Evolutionary conservation across 2,888 invertebrate species (phyloP).

Genomic region (Papilio protenor): DNA sequence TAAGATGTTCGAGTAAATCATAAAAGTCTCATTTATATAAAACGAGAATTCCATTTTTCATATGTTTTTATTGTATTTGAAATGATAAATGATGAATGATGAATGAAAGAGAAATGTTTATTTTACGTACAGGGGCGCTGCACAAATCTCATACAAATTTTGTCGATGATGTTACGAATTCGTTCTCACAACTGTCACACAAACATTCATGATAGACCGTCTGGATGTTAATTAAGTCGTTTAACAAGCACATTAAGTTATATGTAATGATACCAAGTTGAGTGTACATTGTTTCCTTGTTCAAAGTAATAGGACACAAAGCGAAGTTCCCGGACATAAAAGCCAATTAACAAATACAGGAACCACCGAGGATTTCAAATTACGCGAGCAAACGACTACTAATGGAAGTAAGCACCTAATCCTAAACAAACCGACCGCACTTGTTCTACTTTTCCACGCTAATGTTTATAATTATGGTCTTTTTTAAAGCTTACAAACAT

Average conservation of each 20-base stretch:
- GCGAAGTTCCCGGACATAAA: slow-evolving; percentile 27
- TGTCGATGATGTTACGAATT: too few relatives aligned
- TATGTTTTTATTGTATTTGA: too few relatives aligned
- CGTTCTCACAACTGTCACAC: too few relatives aligned
- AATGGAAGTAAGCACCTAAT: slow-evolving; percentile 26
- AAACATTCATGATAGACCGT: neutral
- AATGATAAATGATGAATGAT: too few relatives aligned
- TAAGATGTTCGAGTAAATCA: neutral
- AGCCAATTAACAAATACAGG: slow-evolving; percentile 33
- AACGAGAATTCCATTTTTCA: too few relatives aligned
- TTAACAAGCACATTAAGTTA: neutral
- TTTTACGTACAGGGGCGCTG: too few relatives aligned
- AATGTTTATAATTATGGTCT: neutral
- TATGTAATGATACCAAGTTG: slow-evolving; percentile 18
- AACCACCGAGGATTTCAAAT: slow-evolving; percentile 12
- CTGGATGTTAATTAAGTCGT: neutral
- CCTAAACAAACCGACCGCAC: slow-evolving; percentile 8
- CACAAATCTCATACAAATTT: too few relatives aligned
- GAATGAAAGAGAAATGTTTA: too few relatives aligned
- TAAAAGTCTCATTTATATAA: neutral
- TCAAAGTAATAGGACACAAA: slow-evolving; percentile 2
- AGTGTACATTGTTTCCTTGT: slow-evolving; percentile 22
- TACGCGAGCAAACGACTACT: slow-evolving; percentile 20
- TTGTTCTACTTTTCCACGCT: neutral
- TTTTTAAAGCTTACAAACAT: neutral